Percentiles rank a stretch among this genome's conserved stretches.
Conservation (phyloP, 2,797 vertebrate genomes). For the Lagocephalus sceleratus region DNA sequence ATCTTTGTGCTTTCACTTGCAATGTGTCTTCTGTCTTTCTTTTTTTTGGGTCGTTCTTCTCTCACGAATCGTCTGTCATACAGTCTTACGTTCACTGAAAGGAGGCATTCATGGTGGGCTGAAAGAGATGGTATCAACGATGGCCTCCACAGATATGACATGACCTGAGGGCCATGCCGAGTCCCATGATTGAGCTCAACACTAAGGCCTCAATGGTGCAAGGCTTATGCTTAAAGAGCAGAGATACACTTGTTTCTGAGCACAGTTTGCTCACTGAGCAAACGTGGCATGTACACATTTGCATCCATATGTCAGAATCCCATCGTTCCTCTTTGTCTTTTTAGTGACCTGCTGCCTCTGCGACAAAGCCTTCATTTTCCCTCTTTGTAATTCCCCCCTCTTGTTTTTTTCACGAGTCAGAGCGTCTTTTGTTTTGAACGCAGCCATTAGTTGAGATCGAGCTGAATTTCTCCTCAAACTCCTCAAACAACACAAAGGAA, state of each 20-base stretch:
- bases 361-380: constrained; percentile 38
- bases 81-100: constrained; percentile 39
- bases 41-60: constrained; percentile 31
- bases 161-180: constrained; percentile 55
- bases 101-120: constrained; percentile 45
- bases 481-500: too few relatives aligned
- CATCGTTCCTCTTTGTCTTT: constrained; percentile 52
- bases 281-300: constrained; percentile 31
- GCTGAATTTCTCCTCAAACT: constrained; percentile 6
- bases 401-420: constrained; percentile 50
- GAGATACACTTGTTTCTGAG: constrained; percentile 52
- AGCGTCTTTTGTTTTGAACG: constrained; percentile 28
- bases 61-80: constrained; percentile 27
- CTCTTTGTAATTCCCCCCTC: constrained; percentile 14
- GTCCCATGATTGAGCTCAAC: constrained; percentile 63
- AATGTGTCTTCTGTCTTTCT: not conserved
- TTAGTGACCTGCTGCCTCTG: constrained; percentile 38
- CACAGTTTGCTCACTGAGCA: constrained; percentile 47
- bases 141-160: constrained; percentile 56
- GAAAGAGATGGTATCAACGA: constrained; percentile 60
- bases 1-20: not conserved
- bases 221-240: constrained; percentile 61
- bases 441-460: constrained; percentile 14
- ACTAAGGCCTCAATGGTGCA: constrained; percentile 56
- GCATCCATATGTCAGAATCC: constrained; percentile 28